Conservation (phyloP, 2,113 vertebrate species). For the Columbina picui region DNA sequence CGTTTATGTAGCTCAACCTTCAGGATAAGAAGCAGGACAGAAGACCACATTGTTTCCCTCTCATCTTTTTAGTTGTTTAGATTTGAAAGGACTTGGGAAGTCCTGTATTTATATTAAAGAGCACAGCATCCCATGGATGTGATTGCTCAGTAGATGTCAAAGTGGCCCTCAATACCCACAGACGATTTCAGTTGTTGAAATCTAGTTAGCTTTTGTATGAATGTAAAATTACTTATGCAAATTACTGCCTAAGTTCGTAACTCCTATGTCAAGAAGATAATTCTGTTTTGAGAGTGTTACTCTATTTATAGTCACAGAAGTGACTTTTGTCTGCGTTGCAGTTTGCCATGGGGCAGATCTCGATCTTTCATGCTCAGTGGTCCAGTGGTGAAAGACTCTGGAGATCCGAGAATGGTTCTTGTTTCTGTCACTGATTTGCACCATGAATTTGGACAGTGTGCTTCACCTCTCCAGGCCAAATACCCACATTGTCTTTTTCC, state of each 20-base stretch:
- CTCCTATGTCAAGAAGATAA: neutral
- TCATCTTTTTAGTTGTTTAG: neutral
- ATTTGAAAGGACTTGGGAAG: neutral
- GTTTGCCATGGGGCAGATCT: neutral
- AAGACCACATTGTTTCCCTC: neutral
- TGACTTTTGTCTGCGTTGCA: neutral
- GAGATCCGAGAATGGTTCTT: neutral
- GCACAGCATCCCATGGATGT: neutral
- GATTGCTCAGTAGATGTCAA: neutral
- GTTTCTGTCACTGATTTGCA: neutral
- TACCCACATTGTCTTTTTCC: neutral
- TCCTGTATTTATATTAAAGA: neutral
- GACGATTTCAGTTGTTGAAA: neutral
- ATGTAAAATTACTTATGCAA: neutral
- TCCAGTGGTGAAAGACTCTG: neutral
- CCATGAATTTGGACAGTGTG: neutral
- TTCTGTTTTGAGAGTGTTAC: neutral
- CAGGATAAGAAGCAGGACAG: neutral
- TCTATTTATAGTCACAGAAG: neutral
- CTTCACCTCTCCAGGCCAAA: neutral
- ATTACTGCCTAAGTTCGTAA: slow-evolving; percentile 10
- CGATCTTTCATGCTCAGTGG: neutral
- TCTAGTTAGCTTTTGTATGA: neutral
- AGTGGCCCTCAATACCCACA: neutral
- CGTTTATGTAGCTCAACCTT: neutral